Evolutionary conservation across 2,797 vertebrate species (phyloP).

Genomic region (Lepus townsendii): DNA sequence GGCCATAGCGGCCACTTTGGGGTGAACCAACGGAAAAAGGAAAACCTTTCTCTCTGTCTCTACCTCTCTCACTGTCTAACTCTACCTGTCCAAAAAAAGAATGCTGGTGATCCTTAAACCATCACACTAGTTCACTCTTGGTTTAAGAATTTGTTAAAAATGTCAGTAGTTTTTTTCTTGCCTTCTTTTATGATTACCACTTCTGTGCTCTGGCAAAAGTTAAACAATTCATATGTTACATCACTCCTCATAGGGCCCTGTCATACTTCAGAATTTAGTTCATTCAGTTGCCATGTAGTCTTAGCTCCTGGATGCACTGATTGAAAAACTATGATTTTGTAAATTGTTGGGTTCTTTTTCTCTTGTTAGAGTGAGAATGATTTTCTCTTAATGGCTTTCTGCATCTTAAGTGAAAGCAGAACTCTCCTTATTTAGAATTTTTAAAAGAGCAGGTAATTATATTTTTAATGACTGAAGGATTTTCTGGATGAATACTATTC

Average conservation of each 20-base stretch:
- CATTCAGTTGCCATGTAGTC: neutral
- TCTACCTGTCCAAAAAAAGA: neutral
- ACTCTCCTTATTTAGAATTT: conserved; percentile 36
- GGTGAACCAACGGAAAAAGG: too few species aligned
- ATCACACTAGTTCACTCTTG: neutral
- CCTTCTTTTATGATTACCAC: neutral
- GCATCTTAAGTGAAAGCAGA: neutral
- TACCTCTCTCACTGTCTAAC: too few species aligned
- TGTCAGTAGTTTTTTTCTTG: neutral
- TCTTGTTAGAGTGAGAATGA: neutral
- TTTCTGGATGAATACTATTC: neutral
- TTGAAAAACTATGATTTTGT: conserved; percentile 3
- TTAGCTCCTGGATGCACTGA: neutral
- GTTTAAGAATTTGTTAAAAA: conserved; percentile 55
- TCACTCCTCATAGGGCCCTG: neutral
- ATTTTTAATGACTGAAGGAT: conserved; percentile 37
- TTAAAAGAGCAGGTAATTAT: neutral
- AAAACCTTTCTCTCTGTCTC: too few species aligned
- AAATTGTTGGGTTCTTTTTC: neutral
- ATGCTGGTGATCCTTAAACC: neutral
- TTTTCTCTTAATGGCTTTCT: conserved; percentile 30
- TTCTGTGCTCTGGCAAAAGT: neutral
- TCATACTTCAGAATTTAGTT: conserved; percentile 28
- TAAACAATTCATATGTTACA: neutral
- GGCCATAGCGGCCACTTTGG: too few species aligned